These are phyloP conservation scores for Choloepus hoffmanni DNA, from an alignment of 2,113 vertebrate species.

Conservation along the genomic window DNA sequence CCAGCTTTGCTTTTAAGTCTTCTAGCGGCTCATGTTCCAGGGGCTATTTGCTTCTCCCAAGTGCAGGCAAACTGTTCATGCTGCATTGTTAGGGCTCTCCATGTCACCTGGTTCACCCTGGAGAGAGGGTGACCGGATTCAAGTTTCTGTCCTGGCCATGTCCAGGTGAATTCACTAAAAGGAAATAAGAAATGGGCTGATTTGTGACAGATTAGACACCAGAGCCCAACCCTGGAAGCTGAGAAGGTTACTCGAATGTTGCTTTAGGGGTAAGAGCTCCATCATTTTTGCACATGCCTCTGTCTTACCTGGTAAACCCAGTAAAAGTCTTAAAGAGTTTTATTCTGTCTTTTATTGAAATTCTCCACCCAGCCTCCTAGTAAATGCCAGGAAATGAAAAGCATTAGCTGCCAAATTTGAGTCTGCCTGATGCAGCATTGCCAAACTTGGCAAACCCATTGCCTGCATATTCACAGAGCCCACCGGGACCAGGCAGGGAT, in stretches of 20 bases:
- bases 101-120: background rate
- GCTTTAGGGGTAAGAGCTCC: background rate
- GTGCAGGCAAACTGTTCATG: conserved; percentile 56
- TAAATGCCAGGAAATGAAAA: conserved; percentile 42
- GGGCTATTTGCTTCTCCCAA: conserved; percentile 47
- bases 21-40: conserved; percentile 67
- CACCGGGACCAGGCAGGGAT: background rate
- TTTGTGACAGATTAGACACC: conserved; percentile 5
- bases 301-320: background rate
- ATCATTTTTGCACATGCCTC: background rate
- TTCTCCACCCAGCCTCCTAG: background rate
- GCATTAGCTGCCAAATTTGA: background rate
- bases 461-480: background rate
- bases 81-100: background rate
- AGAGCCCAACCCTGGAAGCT: conserved; percentile 33
- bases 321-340: background rate
- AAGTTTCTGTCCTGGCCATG: conserved; percentile 63
- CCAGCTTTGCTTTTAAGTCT: conserved; percentile 79
- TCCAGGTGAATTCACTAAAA: background rate
- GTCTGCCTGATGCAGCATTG: background rate
- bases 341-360: conserved; percentile 21
- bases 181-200: conserved; percentile 61
- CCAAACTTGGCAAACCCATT: background rate
- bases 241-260: conserved; percentile 39
- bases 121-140: conserved; percentile 56